Percentiles rank a stretch among this genome's conserved stretches.
Evolutionary conservation across 2,797 vertebrate species (phyloP).

Genomic region (Coreius guichenoti): DNA sequence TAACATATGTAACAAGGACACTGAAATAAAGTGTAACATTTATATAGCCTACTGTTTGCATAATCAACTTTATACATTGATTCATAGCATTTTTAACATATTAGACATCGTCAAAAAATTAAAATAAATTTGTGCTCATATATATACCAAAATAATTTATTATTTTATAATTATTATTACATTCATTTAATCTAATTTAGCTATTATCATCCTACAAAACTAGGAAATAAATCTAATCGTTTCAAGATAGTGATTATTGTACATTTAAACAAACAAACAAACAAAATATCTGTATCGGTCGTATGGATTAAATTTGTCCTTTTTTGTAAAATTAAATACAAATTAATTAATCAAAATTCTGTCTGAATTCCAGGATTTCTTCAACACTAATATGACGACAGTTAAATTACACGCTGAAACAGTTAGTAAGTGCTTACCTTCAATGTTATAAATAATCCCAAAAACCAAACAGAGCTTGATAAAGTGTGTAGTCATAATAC

Average conservation of each 20-base stretch:
- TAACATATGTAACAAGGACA: too few species aligned
- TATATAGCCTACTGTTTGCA: not conserved
- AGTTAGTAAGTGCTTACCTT: conserved; percentile 60
- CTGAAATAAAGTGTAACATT: not conserved
- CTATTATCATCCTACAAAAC: not conserved
- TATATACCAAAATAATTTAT: not conserved
- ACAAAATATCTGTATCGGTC: not conserved
- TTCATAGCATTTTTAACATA: not conserved
- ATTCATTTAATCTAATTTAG: not conserved
- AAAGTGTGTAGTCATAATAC: conserved; percentile 31
- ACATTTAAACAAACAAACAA: not conserved
- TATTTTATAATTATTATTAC: too few species aligned
- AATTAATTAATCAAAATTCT: not conserved
- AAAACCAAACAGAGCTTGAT: conserved; percentile 39
- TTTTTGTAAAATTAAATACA: not conserved
- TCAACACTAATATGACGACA: not conserved
- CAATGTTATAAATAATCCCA: conserved; percentile 41
- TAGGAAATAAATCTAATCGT: not conserved
- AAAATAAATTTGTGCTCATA: not conserved
- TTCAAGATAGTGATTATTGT: not conserved
- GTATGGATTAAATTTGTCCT: not conserved
- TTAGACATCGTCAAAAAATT: not conserved
- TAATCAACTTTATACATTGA: not conserved
- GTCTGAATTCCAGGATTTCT: not conserved
- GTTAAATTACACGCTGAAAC: not conserved